phyloP scores from a whole-genome alignment of 2,888 invertebrate species.

The Caenorhabditis doughertyi region DNA sequence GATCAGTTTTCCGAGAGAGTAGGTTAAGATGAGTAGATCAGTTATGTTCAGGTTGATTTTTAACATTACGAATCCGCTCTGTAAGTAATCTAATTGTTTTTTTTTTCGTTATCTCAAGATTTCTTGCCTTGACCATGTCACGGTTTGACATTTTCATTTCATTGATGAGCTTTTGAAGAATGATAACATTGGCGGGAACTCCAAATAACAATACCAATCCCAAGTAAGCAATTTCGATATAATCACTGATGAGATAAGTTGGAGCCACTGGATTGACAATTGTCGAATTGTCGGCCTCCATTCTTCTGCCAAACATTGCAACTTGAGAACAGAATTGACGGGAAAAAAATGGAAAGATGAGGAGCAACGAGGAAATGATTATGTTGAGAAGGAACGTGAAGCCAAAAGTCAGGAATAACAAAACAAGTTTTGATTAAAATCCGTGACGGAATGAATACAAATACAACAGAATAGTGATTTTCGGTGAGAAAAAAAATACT shows the following conservation, averaged over 20 bases:
- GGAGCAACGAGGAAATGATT: slow-evolving; percentile 10
- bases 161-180: slow-evolving; percentile 72
- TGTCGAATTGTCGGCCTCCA: slow-evolving; percentile 49
- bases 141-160: slow-evolving; percentile 70
- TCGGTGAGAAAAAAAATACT: slow-evolving; percentile 21
- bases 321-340: neutral
- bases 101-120: neutral
- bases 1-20: slow-evolving; percentile 77
- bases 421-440: slow-evolving; percentile 56
- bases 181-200: slow-evolving; percentile 76
- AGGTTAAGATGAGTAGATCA: slow-evolving; percentile 77
- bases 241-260: slow-evolving; percentile 77
- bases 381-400: slow-evolving; percentile 10
- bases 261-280: slow-evolving; percentile 58
- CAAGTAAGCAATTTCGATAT: slow-evolving; percentile 80
- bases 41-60: slow-evolving; percentile 81
- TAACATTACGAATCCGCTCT: slow-evolving; percentile 80
- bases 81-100: slow-evolving; percentile 19
- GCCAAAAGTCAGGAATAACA: slow-evolving; percentile 27
- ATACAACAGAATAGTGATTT: slow-evolving; percentile 30
- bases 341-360: slow-evolving; percentile 6
- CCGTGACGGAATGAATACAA: slow-evolving; percentile 36
- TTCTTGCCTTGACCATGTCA: slow-evolving; percentile 75
- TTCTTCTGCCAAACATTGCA: slow-evolving; percentile 50
- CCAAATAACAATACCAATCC: slow-evolving; percentile 76